A percentile compares a stretch with the other conserved stretches of the same genome.
These are phyloP conservation scores for Hoplodrina ambigua DNA, from an alignment of 2,888 invertebrate genomes.

Conservation along the genomic window DNA sequence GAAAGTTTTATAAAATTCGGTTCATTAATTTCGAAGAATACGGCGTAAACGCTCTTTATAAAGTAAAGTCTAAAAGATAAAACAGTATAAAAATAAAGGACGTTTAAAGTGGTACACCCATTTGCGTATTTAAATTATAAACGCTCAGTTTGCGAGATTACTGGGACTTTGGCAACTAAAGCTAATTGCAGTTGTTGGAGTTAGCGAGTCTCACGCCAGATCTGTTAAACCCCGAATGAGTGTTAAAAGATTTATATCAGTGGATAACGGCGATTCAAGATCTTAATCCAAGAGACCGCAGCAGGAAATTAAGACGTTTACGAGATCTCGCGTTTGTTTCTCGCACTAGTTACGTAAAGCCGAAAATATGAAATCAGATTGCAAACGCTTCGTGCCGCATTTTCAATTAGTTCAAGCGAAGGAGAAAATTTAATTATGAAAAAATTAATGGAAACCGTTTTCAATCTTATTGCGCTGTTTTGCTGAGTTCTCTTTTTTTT, in stretches of 20 bases:
- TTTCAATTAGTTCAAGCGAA: conserved; percentile 46
- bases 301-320: conserved; percentile 86
- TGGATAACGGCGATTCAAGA: conserved; percentile 75
- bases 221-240: conserved; percentile 84
- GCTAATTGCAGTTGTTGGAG: conserved; percentile 89
- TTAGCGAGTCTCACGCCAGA: conserved; percentile 80
- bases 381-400: conserved; percentile 20
- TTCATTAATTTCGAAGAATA: no score
- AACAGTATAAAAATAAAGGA: conserved; percentile 36
- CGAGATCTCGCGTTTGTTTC: conserved; percentile 61
- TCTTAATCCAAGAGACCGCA: conserved; percentile 72
- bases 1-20: no score
- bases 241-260: conserved; percentile 90
- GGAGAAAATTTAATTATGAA: conserved; percentile 35
- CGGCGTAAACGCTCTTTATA: not conserved
- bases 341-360: conserved; percentile 45
- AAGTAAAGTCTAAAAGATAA: conserved; percentile 23
- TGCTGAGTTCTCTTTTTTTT: conserved; percentile 33
- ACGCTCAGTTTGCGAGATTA: conserved; percentile 84
- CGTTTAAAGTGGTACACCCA: conserved; percentile 60
- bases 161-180: conserved; percentile 77
- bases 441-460: conserved; percentile 33
- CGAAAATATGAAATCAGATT: conserved; percentile 45
- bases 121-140: conserved; percentile 76
- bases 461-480: conserved; percentile 24